These are phyloP conservation scores for Oscheius sp. DNA, from an alignment of 2,888 invertebrate species.

Conservation along the genomic window DNA sequence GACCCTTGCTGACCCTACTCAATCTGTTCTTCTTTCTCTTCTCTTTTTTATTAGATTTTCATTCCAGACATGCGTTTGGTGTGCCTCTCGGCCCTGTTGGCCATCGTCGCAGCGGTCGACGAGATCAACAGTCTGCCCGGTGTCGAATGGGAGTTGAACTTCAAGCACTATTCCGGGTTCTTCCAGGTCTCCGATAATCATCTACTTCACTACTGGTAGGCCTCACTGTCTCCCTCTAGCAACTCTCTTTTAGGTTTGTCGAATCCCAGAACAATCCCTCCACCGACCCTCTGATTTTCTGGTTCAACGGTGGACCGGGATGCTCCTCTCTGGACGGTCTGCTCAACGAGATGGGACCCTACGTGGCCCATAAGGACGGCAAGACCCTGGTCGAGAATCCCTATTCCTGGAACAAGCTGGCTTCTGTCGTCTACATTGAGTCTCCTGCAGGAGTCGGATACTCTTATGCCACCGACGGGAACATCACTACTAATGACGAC, in stretches of 20 bases:
- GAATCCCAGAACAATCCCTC: slow-evolving; percentile 68
- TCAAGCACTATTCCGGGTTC: slow-evolving; percentile 72
- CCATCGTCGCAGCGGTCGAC: slow-evolving; percentile 33
- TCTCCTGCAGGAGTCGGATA: slow-evolving; percentile 78
- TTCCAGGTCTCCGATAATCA: slow-evolving; percentile 74
- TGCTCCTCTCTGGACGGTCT: slow-evolving; percentile 76
- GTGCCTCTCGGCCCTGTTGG: slow-evolving; percentile 21
- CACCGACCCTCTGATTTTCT: slow-evolving; percentile 70
- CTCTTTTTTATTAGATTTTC: neutral
- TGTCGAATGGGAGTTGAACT: slow-evolving; percentile 64
- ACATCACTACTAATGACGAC: slow-evolving; percentile 73
- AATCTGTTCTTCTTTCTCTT: neutral
- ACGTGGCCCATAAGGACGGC: slow-evolving; percentile 71
- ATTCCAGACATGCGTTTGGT: slow-evolving; percentile 14
- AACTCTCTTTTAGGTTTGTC: slow-evolving; percentile 61
- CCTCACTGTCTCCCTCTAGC: neutral
- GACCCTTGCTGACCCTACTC: neutral
- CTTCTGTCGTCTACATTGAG: slow-evolving; percentile 77
- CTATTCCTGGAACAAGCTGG: slow-evolving; percentile 74
- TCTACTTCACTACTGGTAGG: slow-evolving; percentile 75
- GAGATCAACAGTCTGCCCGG: slow-evolving; percentile 69
- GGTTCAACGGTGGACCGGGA: slow-evolving; percentile 75
- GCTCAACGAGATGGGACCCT: slow-evolving; percentile 76
- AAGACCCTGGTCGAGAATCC: slow-evolving; percentile 69
- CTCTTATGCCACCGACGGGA: slow-evolving; percentile 75